Base-by-base conservation (phyloP, 2,113 vertebrate species). In the Physeter macrocephalus region DNA sequence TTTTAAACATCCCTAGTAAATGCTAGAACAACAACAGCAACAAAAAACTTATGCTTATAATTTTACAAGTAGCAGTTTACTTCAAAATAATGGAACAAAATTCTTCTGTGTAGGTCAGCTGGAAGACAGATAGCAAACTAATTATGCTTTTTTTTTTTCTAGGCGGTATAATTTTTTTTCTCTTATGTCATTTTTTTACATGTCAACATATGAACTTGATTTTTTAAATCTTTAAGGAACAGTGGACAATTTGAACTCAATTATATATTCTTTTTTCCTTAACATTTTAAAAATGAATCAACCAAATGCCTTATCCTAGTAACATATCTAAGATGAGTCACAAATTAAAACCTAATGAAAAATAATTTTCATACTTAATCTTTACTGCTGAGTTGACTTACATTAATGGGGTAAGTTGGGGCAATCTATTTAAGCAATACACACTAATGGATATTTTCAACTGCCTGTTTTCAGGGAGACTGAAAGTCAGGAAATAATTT, bases 1-100 rank as follows among this genome's bases (percentile, higher is more conserved):
- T 96, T 98, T 98, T 98, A 98, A 98, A 97, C n/a, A 96, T 96
- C 39, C 72, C 96, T 95, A 92, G 78, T 95, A 98, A 97, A 11
- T 78, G 7, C 59, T 90, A 49, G 71, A 96, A 82, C 23, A 95
- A 96, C 88, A 97, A 81, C 84, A 93, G 62, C 67, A 94, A 82
- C 46, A 5, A 6, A 31, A 91, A 97, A 86, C 20, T 92, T 84
- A 46, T 54, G 25, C 72, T 9, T 94, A 25, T 88, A 78, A 83
- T 43, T 92, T 69, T 78, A 84, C 23, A 96, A 98, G 90, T 39
- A 80, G 64, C 54, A 80, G 71, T 97, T 98, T 94, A 97, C 27
- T 54, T 87, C 80, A 80, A 57, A n/a, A 88, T 86, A 69, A 96
- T 61, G 21, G 36, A 96, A 83, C 3, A 97, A 31, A 98, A 94